Base-by-base conservation (phyloP, 2,888 invertebrate genomes). In the Leuctra nigra region DNA sequence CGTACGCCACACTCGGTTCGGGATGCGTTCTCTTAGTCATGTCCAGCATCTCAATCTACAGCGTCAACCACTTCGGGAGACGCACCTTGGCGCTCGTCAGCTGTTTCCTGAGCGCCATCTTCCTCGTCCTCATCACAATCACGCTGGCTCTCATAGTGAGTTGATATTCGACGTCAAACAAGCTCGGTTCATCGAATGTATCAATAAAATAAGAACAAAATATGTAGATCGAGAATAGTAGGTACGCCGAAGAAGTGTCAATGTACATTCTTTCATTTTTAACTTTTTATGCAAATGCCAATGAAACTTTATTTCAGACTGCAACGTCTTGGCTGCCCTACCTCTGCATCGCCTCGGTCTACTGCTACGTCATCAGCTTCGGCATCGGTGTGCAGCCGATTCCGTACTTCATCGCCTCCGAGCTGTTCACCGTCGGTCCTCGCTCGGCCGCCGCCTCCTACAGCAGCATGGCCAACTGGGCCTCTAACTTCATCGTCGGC, bases 401-500 rank as follows among this genome's bases (percentile, higher is more conserved):
- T 66, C 90, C 91, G 0, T 91, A 85, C 69, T 91, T 91, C 67
- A 86, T 91, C 63, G 91, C 87, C 16, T 83, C 90, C 64, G 92
- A 93, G 73, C n/a, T n/a, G n/a, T n/a, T n/a, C n/a, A n/a, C n/a
- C n/a, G n/a, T n/a, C n/a, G n/a, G n/a, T n/a, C n/a, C n/a, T n/a
- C n/a, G n/a, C n/a, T n/a, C n/a, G n/a, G n/a, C n/a, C n/a, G n/a
- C n/a, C n/a, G n/a, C n/a, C 70, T 92, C 91, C 48, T 77, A 91
- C 70, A 91, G 91, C 38, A 90, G 90, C 60, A 80, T 91, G 65
- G 80, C 84, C 59, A 94, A 92, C 69, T 95, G 94, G 93, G 79
- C n/a, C n/a, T n/a, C n/a, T n/a, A n/a, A n/a, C n/a, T n/a, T n/a
- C n/a, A n/a, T n/a, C n/a, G n/a, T n/a, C n/a, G n/a, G n/a, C n/a